Evolutionary conservation across 1,140 invertebrate genomes (phyloP), one percentile per base, ranked within the genome.

Genomic region (Cyrtorhinus lividipennis): DNA sequence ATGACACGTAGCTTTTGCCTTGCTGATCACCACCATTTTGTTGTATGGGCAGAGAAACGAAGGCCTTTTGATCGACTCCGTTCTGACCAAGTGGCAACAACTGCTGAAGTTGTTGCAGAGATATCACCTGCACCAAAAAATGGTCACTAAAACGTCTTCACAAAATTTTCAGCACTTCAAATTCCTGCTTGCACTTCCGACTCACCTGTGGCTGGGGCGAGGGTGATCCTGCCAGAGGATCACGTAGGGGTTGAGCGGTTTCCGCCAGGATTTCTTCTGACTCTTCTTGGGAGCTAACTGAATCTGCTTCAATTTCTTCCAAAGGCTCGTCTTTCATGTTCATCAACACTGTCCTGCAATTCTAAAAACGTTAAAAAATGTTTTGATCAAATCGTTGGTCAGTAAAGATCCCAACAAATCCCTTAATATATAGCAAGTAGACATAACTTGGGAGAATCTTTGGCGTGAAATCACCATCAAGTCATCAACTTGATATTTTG

Each of bases 81-180:
- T 22, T 53, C 20, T 53, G 48, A 10, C 69, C 68, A 12, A 70
- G 56, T 38, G 69, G 67, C 73, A 80, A 71, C 66, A 79, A 77
- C 66, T 77, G 78, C 62, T 80, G 78, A 57, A 79, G 66, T 62
- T 80, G 78, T 44, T 78, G 75, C 27, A 79, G 64, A 12, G 78
- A 78, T 24, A 80, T 79, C 30, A 80, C 75, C 67, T 79, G 76
- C 0, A 63, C 27, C 8, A 44, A 60, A 60, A 22, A n/a, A 23
- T n/a, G n/a, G n/a, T n/a, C n/a, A n/a, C n/a, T n/a, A n/a, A n/a
- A n/a, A n/a, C n/a, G n/a, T n/a, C n/a, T n/a, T n/a, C n/a, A n/a
- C n/a, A n/a, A n/a, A n/a, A n/a, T n/a, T n/a, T n/a, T n/a, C n/a
- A n/a, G n/a, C n/a, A n/a, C n/a, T n/a, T n/a, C n/a, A n/a, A n/a